Percentiles rank a stretch among this genome's conserved stretches.
Evolutionary conservation across 2,113 vertebrate species (phyloP).

Genomic region (Lipophrys pholis): DNA sequence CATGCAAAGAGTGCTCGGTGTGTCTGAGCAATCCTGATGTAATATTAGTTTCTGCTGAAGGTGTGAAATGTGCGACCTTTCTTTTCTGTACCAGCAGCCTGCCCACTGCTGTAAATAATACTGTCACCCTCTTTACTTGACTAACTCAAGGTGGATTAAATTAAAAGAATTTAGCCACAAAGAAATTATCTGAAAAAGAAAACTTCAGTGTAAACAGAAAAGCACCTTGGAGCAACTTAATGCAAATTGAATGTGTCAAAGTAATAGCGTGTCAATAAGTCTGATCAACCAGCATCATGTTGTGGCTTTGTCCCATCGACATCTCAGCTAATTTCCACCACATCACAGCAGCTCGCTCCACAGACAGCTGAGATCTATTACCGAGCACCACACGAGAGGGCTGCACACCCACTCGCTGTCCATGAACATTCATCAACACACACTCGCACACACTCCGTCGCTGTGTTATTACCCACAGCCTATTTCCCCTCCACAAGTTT

Average conservation of each 20-base stretch:
- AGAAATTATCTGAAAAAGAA: background rate
- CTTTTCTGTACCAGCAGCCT: conserved; percentile 20
- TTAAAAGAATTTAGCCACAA: background rate
- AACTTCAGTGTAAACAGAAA: conserved; percentile 7
- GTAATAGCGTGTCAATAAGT: conserved; percentile 17
- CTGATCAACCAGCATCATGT: conserved; percentile 29
- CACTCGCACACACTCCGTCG: conserved; percentile 23
- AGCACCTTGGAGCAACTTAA: conserved; percentile 16
- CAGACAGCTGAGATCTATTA: conserved; percentile 55
- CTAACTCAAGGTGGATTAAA: conserved; percentile 22
- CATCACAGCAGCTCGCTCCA: conserved; percentile 43
- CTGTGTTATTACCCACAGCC: conserved; percentile 26
- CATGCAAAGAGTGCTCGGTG: conserved; percentile 5
- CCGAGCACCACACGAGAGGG: conserved; percentile 13
- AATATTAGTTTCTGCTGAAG: conserved; percentile 50
- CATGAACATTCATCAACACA: conserved; percentile 33
- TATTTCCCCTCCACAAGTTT: conserved; percentile 9
- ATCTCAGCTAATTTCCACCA: conserved; percentile 35
- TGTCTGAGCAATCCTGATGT: conserved; percentile 27
- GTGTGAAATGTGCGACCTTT: conserved; percentile 53
- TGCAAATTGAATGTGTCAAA: conserved; percentile 48
- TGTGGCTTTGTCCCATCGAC: conserved; percentile 18
- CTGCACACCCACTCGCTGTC: conserved; percentile 26
- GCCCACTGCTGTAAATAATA: conserved; percentile 32
- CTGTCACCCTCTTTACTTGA: conserved; percentile 15